Base-by-base conservation (phyloP, 1,140 invertebrate species). In the Tetranychus cinnabarinus region DNA sequence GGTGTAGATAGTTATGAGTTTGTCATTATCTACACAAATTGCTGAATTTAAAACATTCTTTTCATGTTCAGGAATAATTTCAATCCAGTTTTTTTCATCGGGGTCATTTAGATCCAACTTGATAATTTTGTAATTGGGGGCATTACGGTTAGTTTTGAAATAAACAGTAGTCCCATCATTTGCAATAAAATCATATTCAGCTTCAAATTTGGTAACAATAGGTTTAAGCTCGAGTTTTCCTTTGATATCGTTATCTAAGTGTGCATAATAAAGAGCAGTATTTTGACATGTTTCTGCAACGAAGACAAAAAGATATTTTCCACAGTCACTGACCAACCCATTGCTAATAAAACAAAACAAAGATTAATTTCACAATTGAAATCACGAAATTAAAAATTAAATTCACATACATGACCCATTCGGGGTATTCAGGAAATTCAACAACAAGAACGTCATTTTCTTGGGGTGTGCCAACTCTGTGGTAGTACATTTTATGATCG, bases 401-500 rank as follows among this genome's bases (percentile, higher is more conserved):
- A 34, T 56, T 31, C 12, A 74, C 82, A 80, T 78, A 92, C 62
- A 60, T n/a, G 77, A 87, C 82, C 81, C 85, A 90, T 45, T 86
- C 78, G 4, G 92, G 90, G 70, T 96, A 80, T 34, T 96, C 84
- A 2, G 83, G 85, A 73, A 95, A 93, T 71, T 96, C 86, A 13
- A 85, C 83, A 55, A 86, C 84, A 48, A 95, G 70, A 33, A 95
- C 75, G 76, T 99, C 95, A 62, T 92, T 80, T 3, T 80, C 77
- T 70, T 95, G 91, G 23, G 81, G 74, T 33, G 89, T 93, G 62
- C 86, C 84, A 42, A 98, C 67, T 59, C 75, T 72, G 75, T 98
- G 95, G 74, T 91, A 98, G 72, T 82, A 96, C 7, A 98, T 73
- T 70, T 95, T 95, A 70, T 98, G 91, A 75, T 92, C 81, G 69